A percentile compares a stretch with the other conserved stretches of the same genome.
phyloP scores from a whole-genome alignment of 2,113 vertebrate species.

The Haemorhous mexicanus region DNA sequence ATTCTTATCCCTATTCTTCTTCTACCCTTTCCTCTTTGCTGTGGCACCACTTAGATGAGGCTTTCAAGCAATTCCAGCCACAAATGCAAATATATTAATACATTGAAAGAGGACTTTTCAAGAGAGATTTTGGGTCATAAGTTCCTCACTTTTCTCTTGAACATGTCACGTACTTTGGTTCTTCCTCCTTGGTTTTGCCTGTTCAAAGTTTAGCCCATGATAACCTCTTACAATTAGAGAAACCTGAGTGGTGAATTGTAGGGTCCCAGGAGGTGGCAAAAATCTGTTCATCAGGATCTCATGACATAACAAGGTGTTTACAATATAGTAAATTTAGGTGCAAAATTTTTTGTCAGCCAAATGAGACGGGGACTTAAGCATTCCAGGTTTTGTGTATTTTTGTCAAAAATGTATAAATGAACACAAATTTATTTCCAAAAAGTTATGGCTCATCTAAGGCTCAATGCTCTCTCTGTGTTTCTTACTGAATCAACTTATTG shows the following conservation, averaged over 20 bases:
- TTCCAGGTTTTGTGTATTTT: neutral
- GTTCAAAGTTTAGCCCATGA: neutral
- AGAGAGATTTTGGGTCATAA: neutral
- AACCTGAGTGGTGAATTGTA: neutral
- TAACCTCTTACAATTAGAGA: neutral
- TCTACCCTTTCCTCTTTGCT: neutral
- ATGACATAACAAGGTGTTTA: neutral
- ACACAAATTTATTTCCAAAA: neutral
- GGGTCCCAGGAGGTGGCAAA: neutral
- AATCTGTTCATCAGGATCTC: neutral
- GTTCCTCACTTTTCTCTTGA: neutral
- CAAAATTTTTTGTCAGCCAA: neutral
- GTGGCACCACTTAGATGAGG: neutral
- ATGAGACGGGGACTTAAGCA: neutral
- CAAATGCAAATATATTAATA: neutral
- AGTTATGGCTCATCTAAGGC: neutral
- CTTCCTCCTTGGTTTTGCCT: neutral
- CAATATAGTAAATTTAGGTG: neutral
- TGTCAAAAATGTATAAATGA: neutral
- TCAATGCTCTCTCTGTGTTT: neutral
- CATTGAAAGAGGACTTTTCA: neutral
- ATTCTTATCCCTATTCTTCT: neutral
- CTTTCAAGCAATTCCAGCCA: neutral
- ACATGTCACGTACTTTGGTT: fast-evolving
- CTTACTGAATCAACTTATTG: neutral